phyloP scores from a whole-genome alignment of 2,888 invertebrate genomes.

The Pyrrhosoma nymphula region DNA sequence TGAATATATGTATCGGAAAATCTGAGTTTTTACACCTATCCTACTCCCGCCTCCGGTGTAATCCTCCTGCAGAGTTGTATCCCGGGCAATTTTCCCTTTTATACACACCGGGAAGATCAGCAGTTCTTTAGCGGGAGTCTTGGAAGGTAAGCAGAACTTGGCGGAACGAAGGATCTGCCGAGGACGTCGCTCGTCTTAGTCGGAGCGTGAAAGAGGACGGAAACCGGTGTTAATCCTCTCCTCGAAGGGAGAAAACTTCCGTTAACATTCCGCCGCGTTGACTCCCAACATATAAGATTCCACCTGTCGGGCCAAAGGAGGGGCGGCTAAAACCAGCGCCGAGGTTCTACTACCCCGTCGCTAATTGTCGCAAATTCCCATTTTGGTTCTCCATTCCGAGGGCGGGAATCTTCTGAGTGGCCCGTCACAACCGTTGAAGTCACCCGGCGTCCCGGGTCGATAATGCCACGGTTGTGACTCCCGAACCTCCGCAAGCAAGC shows the following conservation, averaged over 20 bases:
- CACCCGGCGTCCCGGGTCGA: not conserved
- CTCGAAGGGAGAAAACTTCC: not conserved
- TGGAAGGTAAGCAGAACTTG: not conserved
- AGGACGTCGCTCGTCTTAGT: slow-evolving; percentile 26
- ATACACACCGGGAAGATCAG: not conserved
- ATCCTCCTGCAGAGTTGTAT: too few species aligned
- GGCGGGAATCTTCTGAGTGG: not conserved
- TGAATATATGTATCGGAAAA: too few species aligned
- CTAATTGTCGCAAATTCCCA: not conserved
- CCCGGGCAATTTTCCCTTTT: not conserved
- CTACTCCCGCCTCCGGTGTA: too few species aligned
- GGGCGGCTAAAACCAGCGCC: not conserved
- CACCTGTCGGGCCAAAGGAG: not conserved
- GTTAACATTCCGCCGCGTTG: not conserved
- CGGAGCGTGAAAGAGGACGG: slow-evolving; percentile 14
- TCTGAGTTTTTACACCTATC: too few species aligned
- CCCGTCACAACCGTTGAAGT: not conserved
- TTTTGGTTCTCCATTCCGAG: not conserved
- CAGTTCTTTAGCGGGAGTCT: not conserved
- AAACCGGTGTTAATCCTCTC: slow-evolving; percentile 31
- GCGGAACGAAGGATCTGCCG: slow-evolving; percentile 29
- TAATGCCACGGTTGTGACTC: not conserved
- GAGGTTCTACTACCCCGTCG: not conserved
- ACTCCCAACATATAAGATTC: not conserved
- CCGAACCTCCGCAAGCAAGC: not conserved